Percentiles rank a stretch among this genome's conserved stretches.
These are phyloP conservation scores for Serripes groenlandicus DNA, from an alignment of 2,888 invertebrate genomes.

Conservation along the genomic window DNA sequence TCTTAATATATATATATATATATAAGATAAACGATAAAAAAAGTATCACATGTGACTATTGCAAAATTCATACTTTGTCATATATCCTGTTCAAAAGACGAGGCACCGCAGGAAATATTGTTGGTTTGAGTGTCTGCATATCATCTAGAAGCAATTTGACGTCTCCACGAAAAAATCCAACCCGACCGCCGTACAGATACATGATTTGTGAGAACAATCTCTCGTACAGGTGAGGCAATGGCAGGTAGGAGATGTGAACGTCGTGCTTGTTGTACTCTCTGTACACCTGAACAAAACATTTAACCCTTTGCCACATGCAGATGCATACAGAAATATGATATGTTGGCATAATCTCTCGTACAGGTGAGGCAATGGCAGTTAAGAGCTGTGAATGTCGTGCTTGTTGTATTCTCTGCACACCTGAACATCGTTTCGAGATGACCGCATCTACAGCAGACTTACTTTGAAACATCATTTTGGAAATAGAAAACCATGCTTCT, in stretches of 20 bases:
- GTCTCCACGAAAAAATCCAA: constrained; percentile 85
- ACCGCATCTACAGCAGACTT: too few relatives aligned
- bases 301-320: too few relatives aligned
- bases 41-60: too few relatives aligned
- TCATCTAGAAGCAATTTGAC: constrained; percentile 82
- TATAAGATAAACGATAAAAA: too few relatives aligned
- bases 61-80: constrained; percentile 83
- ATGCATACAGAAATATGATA: constrained; percentile 92
- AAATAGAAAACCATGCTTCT: too few relatives aligned
- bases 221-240: constrained; percentile 99
- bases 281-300: constrained; percentile 3
- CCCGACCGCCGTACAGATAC: constrained; percentile 92
- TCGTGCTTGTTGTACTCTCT: neutral
- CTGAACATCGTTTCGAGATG: too few relatives aligned
- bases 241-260: constrained; percentile 94
- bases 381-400: constrained; percentile 90
- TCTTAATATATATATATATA: too few relatives aligned
- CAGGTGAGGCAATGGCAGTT: constrained; percentile 99
- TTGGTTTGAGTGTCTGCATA: constrained; percentile 82
- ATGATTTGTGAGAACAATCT: constrained; percentile 86
- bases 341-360: constrained; percentile 90
- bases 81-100: constrained; percentile 84
- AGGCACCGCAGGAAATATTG: constrained; percentile 85
- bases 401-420: neutral
- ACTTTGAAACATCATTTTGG: too few relatives aligned